These are phyloP conservation scores for Oconnorella tubifera DNA, from an alignment of 2,888 invertebrate species.

Conservation along the genomic window DNA sequence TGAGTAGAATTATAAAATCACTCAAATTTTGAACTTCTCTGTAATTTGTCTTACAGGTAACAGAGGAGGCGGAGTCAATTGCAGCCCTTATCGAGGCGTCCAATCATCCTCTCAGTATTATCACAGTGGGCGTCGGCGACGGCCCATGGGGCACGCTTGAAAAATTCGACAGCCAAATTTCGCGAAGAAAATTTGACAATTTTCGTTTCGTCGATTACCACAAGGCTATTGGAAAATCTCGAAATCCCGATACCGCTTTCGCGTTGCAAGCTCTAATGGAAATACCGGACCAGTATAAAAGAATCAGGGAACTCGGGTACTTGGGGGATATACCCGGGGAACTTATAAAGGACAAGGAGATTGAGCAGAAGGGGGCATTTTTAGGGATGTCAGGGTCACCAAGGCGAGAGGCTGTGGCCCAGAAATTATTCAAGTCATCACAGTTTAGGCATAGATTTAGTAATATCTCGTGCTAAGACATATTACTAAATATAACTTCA, in stretches of 20 bases:
- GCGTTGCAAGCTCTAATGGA: constrained; percentile 60
- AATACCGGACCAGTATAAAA: constrained; percentile 59
- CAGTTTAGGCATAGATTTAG: too few relatives aligned
- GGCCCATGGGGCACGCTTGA: constrained; percentile 61
- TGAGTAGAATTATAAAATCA: too few relatives aligned
- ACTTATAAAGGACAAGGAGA: not conserved
- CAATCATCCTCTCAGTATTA: constrained; percentile 58
- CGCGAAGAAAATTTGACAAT: constrained; percentile 59
- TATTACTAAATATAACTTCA: too few relatives aligned
- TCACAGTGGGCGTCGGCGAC: constrained; percentile 61
- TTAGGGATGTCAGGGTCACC: not conserved
- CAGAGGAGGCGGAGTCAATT: constrained; percentile 57
- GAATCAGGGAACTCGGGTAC: constrained; percentile 48
- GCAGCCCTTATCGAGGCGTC: constrained; percentile 59
- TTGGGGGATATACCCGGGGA: too few relatives aligned
- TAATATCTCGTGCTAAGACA: too few relatives aligned
- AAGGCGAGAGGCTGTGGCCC: too few relatives aligned
- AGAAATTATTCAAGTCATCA: too few relatives aligned
- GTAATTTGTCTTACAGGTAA: constrained; percentile 51
- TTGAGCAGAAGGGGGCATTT: not conserved
- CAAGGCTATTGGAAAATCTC: constrained; percentile 45
- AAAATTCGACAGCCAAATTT: constrained; percentile 58
- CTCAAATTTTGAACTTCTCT: too few relatives aligned
- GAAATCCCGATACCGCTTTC: constrained; percentile 53
- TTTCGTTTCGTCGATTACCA: constrained; percentile 61